Base-by-base conservation (phyloP, 2,888 invertebrate genomes). In the Belgica antarctica region DNA sequence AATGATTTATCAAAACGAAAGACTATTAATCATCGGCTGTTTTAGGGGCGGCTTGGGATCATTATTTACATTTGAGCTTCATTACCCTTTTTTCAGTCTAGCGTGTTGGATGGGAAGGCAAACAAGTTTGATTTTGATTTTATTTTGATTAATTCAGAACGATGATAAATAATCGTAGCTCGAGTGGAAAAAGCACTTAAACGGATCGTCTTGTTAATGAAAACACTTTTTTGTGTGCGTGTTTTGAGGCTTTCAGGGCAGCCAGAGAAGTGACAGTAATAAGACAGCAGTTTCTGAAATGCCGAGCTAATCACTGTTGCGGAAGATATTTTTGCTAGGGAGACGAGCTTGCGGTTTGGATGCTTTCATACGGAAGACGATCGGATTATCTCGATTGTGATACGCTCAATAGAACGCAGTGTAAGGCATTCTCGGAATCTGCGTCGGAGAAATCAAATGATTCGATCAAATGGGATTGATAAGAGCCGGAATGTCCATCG, bases 41-140 rank as follows among this genome's bases (percentile, higher is more conserved):
- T 19, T 17, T 52, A 4, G 19, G 52, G 52, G 52, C n/a, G 52
- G 52, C 28, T 41, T 63, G 34, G 25, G 68, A 65, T 65, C 65
- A 65, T 68, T 68, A 65, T 65, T 65, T 65, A 68, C 68, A 52
- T 57, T n/a, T 12, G 27, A 57, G 57, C 68, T 68, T 68, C 68
- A 68, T 68, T 68, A 68, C 68, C 68, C 68, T 68, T 68, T 68
- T 68, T 57, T 57, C 10, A 7, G 1, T 59, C 59, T 41, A 2
- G 41, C 4, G 61, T 17, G 1, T 5, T 27, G 31, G 34, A 31
- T 19, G 31, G 28, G 17, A 61, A 5, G n/a, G 36, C 31, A 34
- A 62, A 34, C 34, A 62, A 28, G 15, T 24, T 10, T 41, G 46
- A 65, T 36, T 41, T 65, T 68, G 68, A 68, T 68, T 57, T 68